Base-by-base conservation (phyloP, 2,888 invertebrate species). In the Drosophila limbata region DNA sequence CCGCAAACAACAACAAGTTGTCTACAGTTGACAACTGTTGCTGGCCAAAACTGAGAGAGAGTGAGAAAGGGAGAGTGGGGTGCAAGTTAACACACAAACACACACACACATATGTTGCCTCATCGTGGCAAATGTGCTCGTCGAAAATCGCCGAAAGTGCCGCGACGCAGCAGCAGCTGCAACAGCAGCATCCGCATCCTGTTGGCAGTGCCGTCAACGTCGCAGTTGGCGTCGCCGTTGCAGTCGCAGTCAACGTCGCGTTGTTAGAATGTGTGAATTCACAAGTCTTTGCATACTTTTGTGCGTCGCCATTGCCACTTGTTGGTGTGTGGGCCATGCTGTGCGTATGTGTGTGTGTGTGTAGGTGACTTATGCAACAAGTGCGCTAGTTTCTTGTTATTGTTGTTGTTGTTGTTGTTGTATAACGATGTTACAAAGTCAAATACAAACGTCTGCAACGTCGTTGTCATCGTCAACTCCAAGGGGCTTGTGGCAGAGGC, bases 261-360 rank as follows among this genome's bases (percentile, higher is more conserved):
- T 69, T 78, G 82, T 83, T 81, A 82, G 88, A 86, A 80, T 84
- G 84, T 86, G 86, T 78, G 85, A 85, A 88, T 60, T 79, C 79
- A 62, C 70, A 67, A 82, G 84, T 87, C 86, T 77, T 88, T 85
- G 85, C 85, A 88, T 86, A 88, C 88, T 86, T 86, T 86, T 77
- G 72, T 88, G 85, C 84, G 85, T 81, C 51, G 68, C 73, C 55
- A 66, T 51, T 81, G 84, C 88, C 86, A 86, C 85, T 86, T 86
- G 88, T 85, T 85, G 85, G 73, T 28, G 73, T 28, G 62, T 69
- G 67, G 65, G 75, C 39, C 42, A 39, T 13, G 45, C 37, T 39
- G 50, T 59, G 47, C 52, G 42, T 25, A 31, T 65, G 50, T 59
- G 74, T 70, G 45, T 60, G 63, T 68, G 59, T 72, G 67, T 65